Percentiles rank a stretch among this genome's conserved stretches.
Conservation (phyloP, 1,140 invertebrate genomes). For the Scaptomyza montana region DNA sequence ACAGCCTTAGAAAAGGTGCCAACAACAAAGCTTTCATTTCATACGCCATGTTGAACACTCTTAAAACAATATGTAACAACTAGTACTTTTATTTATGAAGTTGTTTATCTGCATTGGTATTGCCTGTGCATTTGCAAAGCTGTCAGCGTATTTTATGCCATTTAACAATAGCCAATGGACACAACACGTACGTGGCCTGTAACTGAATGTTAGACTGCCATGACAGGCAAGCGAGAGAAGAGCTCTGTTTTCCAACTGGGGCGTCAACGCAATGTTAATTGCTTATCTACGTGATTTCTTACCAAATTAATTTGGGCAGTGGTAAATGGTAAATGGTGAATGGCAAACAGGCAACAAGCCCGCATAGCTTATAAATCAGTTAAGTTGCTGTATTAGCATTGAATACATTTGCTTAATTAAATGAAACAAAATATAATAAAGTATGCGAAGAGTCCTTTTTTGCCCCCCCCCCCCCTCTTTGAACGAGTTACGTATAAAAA, state of each 20-base stretch:
- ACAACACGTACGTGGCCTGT: constrained; percentile 71
- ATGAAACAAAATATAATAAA: constrained; percentile 54
- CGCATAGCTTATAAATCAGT: constrained; percentile 66
- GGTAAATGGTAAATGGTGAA: constrained; percentile 30
- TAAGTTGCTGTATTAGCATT: constrained; percentile 82
- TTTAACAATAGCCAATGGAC: constrained; percentile 68
- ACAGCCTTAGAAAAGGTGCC: too few species aligned
- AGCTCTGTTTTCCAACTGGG: constrained; percentile 9
- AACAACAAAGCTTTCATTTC: not conserved
- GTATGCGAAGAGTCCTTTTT: constrained; percentile 32
- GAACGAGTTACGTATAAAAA: not conserved
- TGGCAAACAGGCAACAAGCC: constrained; percentile 19
- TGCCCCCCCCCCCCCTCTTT: not conserved
- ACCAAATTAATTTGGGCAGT: constrained; percentile 80
- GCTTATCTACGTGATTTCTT: constrained; percentile 84
- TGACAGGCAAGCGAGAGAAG: too few species aligned
- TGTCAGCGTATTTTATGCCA: constrained; percentile 65
- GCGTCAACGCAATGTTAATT: constrained; percentile 75
- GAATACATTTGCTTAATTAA: constrained; percentile 81
- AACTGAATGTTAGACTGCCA: constrained; percentile 14
- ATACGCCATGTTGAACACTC: constrained; percentile 20
- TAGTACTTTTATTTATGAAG: constrained; percentile 8
- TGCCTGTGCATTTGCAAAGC: constrained; percentile 60
- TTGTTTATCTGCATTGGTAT: constrained; percentile 32
- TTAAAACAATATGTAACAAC: constrained; percentile 10